Evolutionary conservation across 2,888 invertebrate species (phyloP), one percentile per base, ranked within the genome.

Genomic region (Cremastinae sp.): DNA sequence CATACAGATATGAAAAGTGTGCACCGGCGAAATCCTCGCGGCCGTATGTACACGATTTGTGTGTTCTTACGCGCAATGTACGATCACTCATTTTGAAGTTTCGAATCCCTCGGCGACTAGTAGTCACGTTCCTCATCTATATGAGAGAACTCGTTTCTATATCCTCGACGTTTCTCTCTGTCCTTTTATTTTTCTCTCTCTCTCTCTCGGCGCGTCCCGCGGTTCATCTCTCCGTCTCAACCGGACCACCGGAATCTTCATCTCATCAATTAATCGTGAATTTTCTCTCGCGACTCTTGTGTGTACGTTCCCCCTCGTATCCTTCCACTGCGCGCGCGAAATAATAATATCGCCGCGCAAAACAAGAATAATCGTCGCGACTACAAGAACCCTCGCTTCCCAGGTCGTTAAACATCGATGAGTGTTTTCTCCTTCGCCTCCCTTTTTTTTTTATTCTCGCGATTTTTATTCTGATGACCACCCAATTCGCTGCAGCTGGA

Each of bases 31-130:
- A 74, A 74, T 70, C 49, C 28, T 75, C 59, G 54, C 53, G 58
- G 49, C 53, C 12, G 16, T 47, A 47, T 61, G 62, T 38, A 54
- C 20, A 54, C 51, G 59, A 68, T 28, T 51, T 41, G 64, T 41
- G 56, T 66, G 59, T 64, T 71, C 62, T 28, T 75, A 62, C 53
- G 62, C 71, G 56, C 61, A 59, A 74, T 56, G 71, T 75, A 83
- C 84, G 85, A 87, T 86, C 87, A 82, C 86, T 88, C 88, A 88
- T 87, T 88, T 87, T 84, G 84, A 85, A 85, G 85, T 83, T 85
- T 84, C 82, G 75, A 75, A 76, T 71, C 71, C 41, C 53, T 70
- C 45, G 41, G 18, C 53, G 51, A 70, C 59, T 59, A 54, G 70
- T 34, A 62, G 49, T 74, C 70, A 54, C 61, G 54, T 54, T 73